Conservation (phyloP, 2,888 invertebrate species). For the Dolomedes plantarius region DNA sequence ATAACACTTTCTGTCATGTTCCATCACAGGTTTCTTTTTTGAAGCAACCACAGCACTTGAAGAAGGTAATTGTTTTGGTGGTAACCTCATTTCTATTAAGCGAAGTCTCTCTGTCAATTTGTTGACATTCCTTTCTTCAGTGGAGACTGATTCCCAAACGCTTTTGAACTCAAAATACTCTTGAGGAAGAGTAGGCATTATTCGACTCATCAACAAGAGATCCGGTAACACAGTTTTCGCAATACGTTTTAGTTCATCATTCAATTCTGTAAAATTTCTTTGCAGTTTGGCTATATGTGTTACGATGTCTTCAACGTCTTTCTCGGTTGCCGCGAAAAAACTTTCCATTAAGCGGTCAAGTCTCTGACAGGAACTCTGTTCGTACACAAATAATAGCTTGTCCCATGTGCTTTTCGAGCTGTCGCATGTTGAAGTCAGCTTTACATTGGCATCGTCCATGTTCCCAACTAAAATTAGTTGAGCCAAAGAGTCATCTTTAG, state of each 20-base stretch:
- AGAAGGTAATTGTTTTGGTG: not conserved
- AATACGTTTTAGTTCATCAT: conserved; percentile 5
- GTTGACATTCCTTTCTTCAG: conserved; percentile 9
- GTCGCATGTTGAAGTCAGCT: conserved; percentile 13
- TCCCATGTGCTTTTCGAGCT: not conserved
- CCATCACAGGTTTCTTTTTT: not conserved
- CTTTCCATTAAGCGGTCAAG: conserved; percentile 26
- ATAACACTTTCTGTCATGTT: conserved; percentile 15
- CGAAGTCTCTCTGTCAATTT: conserved; percentile 29
- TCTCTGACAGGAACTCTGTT: too few relatives aligned
- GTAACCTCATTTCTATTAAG: conserved; percentile 25
- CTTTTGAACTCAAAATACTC: conserved; percentile 32
- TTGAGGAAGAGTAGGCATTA: conserved; percentile 13
- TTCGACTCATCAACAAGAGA: not conserved
- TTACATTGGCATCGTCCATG: conserved; percentile 7
- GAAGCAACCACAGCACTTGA: not conserved
- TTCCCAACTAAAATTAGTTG: not conserved
- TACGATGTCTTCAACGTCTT: too few relatives aligned
- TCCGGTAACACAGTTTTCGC: not conserved
- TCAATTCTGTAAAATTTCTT: conserved; percentile 23
- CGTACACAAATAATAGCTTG: not conserved
- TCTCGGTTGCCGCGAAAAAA: too few relatives aligned
- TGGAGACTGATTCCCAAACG: conserved; percentile 20
- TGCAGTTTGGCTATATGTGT: conserved; percentile 7
- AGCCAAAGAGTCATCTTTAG: conserved; percentile 6